A percentile compares a stretch with the other conserved stretches of the same genome.
Evolutionary conservation across 2,113 vertebrate species (phyloP).

Genomic region (Gyps fulvus): DNA sequence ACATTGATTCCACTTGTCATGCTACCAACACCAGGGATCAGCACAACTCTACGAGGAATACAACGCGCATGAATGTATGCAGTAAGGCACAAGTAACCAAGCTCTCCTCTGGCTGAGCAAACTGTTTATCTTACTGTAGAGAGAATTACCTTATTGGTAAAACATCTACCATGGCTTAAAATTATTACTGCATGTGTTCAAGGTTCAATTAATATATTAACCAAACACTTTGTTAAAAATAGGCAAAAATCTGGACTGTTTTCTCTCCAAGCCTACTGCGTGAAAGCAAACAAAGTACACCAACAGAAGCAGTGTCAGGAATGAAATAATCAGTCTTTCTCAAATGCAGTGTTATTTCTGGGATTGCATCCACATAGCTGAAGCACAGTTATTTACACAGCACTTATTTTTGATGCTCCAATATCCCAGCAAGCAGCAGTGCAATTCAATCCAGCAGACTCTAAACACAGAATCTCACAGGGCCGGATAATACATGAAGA

Average conservation of each 20-base stretch:
- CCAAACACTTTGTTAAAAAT: background rate
- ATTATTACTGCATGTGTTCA: background rate
- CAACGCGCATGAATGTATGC: rapidly evolving
- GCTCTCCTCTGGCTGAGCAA: background rate
- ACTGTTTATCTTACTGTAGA: background rate
- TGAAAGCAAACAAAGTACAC: background rate
- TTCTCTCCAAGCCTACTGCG: background rate
- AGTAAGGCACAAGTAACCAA: background rate
- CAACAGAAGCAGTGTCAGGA: background rate
- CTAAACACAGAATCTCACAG: background rate
- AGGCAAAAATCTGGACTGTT: background rate
- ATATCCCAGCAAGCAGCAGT: background rate
- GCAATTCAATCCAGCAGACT: background rate
- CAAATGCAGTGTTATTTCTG: background rate
- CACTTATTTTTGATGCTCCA: background rate
- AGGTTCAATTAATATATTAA: background rate
- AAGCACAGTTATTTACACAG: background rate
- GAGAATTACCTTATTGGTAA: background rate
- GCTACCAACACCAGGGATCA: background rate
- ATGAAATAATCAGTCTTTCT: background rate
- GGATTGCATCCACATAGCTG: background rate
- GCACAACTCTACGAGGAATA: background rate
- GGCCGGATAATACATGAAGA: background rate
- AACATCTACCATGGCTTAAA: background rate
- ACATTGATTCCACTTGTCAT: background rate